Evolutionary conservation across 2,888 invertebrate species (phyloP).

Genomic region (Agrochola litura): DNA sequence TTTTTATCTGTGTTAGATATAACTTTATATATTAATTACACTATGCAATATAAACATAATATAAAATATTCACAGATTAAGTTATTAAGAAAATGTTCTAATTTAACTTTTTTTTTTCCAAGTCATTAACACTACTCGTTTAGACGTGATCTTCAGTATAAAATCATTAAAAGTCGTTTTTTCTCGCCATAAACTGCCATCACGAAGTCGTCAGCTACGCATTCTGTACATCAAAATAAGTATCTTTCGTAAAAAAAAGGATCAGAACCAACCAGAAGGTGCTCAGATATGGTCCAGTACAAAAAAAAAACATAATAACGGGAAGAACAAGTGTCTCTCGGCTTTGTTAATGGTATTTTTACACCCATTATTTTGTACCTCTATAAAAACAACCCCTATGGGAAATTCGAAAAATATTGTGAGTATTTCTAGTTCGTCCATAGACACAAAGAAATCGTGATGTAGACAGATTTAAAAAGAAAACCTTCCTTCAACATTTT

Average conservation of each 20-base stretch:
- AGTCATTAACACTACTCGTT: too few species aligned
- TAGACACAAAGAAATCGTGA: not conserved
- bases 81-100: too few species aligned
- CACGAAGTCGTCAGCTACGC: not conserved
- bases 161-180: too few species aligned
- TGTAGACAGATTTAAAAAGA: not conserved
- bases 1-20: too few species aligned
- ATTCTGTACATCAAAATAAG: not conserved
- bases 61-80: too few species aligned
- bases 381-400: not conserved
- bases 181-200: too few species aligned
- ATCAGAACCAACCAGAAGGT: not conserved
- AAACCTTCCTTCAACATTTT: conserved; percentile 4
- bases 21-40: too few species aligned
- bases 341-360: not conserved
- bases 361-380: not conserved
- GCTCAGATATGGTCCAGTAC: not conserved
- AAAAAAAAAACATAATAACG: not conserved
- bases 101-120: too few species aligned
- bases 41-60: too few species aligned
- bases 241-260: not conserved
- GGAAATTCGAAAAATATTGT: not conserved
- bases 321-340: not conserved
- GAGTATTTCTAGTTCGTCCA: not conserved
- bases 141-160: too few species aligned